A percentile compares a stretch with the other conserved stretches of the same genome.
phyloP scores from a whole-genome alignment of 1,140 invertebrate species.

The Frieseomelitta varia region DNA sequence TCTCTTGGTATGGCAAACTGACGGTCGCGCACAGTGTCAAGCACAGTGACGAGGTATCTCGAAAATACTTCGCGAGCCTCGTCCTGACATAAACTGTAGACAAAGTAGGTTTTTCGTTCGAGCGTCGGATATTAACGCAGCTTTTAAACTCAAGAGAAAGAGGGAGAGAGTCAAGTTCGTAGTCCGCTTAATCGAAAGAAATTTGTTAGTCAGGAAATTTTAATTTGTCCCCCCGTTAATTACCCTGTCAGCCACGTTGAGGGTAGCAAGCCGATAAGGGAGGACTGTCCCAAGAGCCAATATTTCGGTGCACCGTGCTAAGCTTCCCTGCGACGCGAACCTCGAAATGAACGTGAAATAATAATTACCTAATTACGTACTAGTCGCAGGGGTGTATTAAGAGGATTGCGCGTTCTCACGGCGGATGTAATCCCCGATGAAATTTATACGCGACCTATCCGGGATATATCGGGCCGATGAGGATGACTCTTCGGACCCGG shows the following conservation, averaged over 20 bases:
- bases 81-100: background rate
- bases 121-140: background rate
- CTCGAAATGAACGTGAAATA: constrained; percentile 7
- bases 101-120: background rate
- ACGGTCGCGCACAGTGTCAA: too few relatives aligned
- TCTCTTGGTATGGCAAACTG: too few relatives aligned
- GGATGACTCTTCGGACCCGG: background rate
- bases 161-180: too few relatives aligned
- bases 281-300: background rate
- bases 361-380: constrained; percentile 19
- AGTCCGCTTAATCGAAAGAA: background rate
- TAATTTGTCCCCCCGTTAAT: background rate
- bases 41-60: too few relatives aligned
- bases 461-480: background rate
- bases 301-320: background rate
- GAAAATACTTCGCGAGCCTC: too few relatives aligned
- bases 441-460: background rate
- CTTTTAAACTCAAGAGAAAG: background rate
- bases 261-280: background rate
- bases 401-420: background rate
- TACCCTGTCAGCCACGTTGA: background rate
- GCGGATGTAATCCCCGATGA: background rate
- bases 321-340: background rate
- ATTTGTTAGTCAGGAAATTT: background rate
- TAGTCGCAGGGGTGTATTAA: background rate